phyloP scores from a whole-genome alignment of 1,140 invertebrate genomes.

The Archivesica marissinica region DNA sequence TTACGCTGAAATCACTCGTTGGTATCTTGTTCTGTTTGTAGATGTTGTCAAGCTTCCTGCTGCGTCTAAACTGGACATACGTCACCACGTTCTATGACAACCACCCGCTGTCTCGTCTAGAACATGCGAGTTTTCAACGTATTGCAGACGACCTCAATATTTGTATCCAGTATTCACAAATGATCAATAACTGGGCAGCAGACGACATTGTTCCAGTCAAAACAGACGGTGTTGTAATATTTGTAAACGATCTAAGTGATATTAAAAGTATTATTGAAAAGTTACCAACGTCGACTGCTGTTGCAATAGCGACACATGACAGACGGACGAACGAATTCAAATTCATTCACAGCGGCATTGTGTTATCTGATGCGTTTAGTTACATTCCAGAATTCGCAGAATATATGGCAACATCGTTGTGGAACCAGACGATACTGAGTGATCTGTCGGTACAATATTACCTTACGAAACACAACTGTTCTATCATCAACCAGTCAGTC shows the following conservation, averaged over 20 bases:
- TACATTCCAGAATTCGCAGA: background rate
- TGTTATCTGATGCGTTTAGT: background rate
- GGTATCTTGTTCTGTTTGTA: conserved; percentile 2
- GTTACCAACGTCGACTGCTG: background rate
- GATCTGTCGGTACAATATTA: background rate
- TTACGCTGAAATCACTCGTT: background rate
- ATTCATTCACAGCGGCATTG: background rate
- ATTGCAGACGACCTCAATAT: conserved; percentile 31
- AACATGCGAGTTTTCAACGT: background rate
- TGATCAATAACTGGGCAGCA: background rate
- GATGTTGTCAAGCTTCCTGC: conserved; percentile 2
- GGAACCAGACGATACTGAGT: conserved; percentile 16
- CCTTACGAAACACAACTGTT: background rate
- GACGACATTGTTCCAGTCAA: background rate
- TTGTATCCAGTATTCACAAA: conserved; percentile 9
- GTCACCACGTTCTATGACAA: background rate
- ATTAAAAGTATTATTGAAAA: background rate
- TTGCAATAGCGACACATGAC: conserved; percentile 14
- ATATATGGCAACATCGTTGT: background rate
- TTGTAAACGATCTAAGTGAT: background rate
- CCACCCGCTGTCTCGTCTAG: background rate
- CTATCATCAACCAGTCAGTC: background rate
- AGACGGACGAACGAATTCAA: background rate
- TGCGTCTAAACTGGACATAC: conserved; percentile 27
- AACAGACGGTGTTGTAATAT: conserved; percentile 27